Evolutionary conservation across 1,140 invertebrate species (phyloP), one percentile per base, ranked within the genome.

Genomic region (Drosophila setifemur): DNA sequence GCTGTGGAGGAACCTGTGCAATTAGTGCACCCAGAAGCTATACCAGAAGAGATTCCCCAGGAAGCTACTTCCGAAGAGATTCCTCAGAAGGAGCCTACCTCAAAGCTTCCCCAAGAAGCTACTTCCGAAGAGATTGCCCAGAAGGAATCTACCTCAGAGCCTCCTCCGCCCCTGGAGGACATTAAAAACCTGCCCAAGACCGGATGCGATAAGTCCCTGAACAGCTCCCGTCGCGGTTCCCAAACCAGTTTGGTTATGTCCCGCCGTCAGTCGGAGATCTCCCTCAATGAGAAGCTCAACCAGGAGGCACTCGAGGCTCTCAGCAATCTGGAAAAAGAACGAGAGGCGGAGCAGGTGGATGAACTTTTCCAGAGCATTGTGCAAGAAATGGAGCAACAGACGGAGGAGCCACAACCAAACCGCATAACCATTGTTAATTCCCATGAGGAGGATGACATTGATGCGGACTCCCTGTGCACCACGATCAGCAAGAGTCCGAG

Each of bases 401-500:
- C 5, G 1, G 23, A 7, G 1, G 23, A 25, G n/a, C 3, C 4
- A n/a, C 12, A 29, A 7, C 23, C 29, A 2, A 4, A 42, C 35
- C 35, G 25, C 14, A 19, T 4, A 0, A 18, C 1, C 7, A 40
- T 16, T 11, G 31, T 4, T n/a, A 33, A 42, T 12, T 18, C 19
- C 7, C 1, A 23, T 2, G 2, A 23, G 21, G 66, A 79, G 7
- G 72, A 76, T 2, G 81, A 86, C 18, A 21, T 67, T 8, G 83
- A 88, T 40, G 77, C 45, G 2, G 88, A 89, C 25, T 89, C 88
- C 3, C 26, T 89, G 2, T 85, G 88, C 29, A 89, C 88, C 6
- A 88, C 88, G 2, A 89, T 88, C 26, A 89, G 83, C 49, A 89
- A 89, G 63, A 90, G 88, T 78, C 88, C 88, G 5, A 89, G 88